Evolutionary conservation across 2,113 vertebrate genomes (phyloP).

Genomic region (Antigone vipio): DNA sequence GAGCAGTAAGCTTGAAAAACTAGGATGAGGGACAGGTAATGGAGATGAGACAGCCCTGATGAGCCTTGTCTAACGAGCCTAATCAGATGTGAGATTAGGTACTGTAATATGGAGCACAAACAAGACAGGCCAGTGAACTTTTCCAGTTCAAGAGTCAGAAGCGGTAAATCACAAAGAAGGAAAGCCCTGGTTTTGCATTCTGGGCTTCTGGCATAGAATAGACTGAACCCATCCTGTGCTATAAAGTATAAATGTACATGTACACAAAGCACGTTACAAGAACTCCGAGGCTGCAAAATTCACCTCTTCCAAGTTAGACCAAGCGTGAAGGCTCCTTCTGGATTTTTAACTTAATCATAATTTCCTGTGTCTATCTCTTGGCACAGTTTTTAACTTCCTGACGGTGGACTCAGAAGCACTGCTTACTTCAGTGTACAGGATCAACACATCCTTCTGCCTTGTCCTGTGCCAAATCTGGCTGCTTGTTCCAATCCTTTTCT

Average conservation of each 20-base stretch:
- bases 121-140: neutral
- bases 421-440: neutral
- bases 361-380: neutral
- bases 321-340: neutral
- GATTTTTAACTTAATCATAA: neutral
- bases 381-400: neutral
- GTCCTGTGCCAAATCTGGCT: neutral
- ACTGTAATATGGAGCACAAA: neutral
- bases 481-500: neutral
- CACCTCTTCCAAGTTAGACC: neutral
- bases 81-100: constrained; percentile 47
- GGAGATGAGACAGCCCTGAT: constrained; percentile 33
- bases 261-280: neutral
- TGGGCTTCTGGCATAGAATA: neutral
- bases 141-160: neutral
- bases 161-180: neutral
- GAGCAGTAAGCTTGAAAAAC: constrained; percentile 46
- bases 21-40: constrained; percentile 41
- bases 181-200: neutral
- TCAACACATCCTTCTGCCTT: neutral
- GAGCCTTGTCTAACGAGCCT: constrained; percentile 20
- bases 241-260: neutral
- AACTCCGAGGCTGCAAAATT: neutral
- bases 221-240: neutral
- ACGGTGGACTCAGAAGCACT: neutral